These are phyloP conservation scores for Nasonovia ribisnigri DNA, from an alignment of 2,888 invertebrate species.

Conservation along the genomic window DNA sequence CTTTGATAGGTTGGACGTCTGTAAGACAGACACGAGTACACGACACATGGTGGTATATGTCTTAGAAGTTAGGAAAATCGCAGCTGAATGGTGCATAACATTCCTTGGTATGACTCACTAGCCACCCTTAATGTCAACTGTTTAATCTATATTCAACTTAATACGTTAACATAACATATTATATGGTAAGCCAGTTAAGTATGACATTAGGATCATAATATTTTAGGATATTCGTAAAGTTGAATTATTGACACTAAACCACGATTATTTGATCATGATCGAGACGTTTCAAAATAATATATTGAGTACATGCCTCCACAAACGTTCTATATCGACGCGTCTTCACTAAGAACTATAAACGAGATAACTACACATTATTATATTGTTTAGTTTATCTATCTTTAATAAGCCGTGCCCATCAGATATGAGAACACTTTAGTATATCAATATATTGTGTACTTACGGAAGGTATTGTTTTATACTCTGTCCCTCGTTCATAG, in stretches of 20 bases:
- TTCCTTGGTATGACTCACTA: no score
- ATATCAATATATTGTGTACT: neutral
- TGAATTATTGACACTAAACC: neutral
- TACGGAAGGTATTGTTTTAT: neutral
- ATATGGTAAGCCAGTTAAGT: neutral
- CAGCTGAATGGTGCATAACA: no score
- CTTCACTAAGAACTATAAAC: neutral
- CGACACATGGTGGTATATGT: no score
- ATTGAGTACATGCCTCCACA: neutral
- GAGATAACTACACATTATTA: neutral
- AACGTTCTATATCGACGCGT: neutral
- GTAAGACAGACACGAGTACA: no score
- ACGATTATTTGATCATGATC: neutral
- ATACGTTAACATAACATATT: no score
- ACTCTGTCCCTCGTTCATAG: neutral
- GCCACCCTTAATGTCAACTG: no score
- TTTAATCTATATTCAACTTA: no score
- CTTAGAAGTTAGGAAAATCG: no score
- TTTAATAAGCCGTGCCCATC: neutral
- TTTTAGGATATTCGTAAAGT: neutral
- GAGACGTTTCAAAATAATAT: neutral
- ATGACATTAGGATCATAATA: neutral
- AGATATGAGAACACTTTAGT: neutral
- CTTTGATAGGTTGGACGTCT: no score
- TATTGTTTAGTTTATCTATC: neutral